Percentiles rank a stretch among this genome's conserved stretches.
phyloP scores from a whole-genome alignment of 2,888 invertebrate species.

The Xestobium rufovillosum region DNA sequence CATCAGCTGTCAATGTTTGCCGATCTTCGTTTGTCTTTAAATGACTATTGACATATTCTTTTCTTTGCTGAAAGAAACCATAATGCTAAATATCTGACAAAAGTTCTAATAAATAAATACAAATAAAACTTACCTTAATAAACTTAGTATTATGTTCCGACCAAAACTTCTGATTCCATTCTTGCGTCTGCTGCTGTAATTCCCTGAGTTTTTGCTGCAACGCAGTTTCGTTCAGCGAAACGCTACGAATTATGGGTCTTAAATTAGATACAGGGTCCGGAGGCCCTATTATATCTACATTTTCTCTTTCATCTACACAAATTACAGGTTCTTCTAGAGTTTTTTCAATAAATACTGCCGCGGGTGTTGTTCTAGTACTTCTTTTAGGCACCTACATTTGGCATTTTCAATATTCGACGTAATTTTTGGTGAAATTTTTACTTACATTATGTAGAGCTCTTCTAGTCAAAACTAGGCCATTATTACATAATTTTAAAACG shows the following conservation, averaged over 20 bases:
- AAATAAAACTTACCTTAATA: constrained; percentile 58
- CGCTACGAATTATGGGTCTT: constrained; percentile 60
- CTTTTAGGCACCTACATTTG: neutral
- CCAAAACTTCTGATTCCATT: constrained; percentile 86
- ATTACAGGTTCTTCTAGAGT: constrained; percentile 33
- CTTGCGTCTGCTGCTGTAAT: constrained; percentile 60
- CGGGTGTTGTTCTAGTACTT: neutral
- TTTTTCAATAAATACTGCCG: constrained; percentile 28
- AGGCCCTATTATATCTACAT: constrained; percentile 65
- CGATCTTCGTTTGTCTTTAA: constrained; percentile 36
- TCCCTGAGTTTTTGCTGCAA: constrained; percentile 58
- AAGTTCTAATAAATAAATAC: no score
- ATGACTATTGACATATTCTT: constrained; percentile 35
- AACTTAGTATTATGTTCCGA: constrained; percentile 69
- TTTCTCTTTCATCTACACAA: constrained; percentile 33
- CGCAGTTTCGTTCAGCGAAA: constrained; percentile 56
- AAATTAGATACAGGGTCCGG: constrained; percentile 76
- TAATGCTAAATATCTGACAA: no score
- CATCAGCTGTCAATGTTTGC: constrained; percentile 62
- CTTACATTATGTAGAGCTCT: no score
- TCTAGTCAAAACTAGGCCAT: no score
- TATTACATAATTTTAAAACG: no score
- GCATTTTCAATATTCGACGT: no score
- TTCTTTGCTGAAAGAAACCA: constrained; percentile 38
- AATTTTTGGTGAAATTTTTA: no score